phyloP scores from a whole-genome alignment of 2,888 invertebrate species.

The Myopa tessellatipennis region DNA sequence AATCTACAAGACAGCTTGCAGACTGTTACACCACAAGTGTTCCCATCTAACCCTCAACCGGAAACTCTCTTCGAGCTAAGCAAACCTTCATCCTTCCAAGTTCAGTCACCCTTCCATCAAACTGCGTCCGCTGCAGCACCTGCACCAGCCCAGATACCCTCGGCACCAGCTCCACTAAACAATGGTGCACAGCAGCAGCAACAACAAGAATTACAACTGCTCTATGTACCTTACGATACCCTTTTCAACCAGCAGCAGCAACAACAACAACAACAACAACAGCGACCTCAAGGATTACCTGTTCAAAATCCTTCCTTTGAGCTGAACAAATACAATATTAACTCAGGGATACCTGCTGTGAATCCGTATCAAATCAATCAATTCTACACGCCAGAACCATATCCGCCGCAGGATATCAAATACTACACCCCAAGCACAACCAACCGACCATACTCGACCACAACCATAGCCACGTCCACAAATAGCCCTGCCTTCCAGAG shows the following conservation, averaged over 20 bases:
- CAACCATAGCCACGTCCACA: conserved; percentile 62
- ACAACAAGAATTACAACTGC: conserved; percentile 78
- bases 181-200: conserved; percentile 41
- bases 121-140: conserved; percentile 31
- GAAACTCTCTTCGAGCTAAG: conserved; percentile 56
- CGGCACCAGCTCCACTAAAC: conserved; percentile 46
- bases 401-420: conserved; percentile 51
- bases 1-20: conserved; percentile 56
- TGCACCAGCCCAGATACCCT: conserved; percentile 36
- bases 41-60: conserved; percentile 55
- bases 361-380: conserved; percentile 69
- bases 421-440: conserved; percentile 60
- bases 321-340: conserved; percentile 60
- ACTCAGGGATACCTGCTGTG: conserved; percentile 60
- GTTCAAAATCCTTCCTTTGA: conserved; percentile 53
- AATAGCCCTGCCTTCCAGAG: conserved; percentile 60
- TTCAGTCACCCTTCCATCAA: conserved; percentile 47
- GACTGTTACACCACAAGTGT: conserved; percentile 59
- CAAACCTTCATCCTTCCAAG: conserved; percentile 53
- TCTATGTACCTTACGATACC: conserved; percentile 86
- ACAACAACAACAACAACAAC: conserved; percentile 49
- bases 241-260: conserved; percentile 70
- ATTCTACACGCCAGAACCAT: conserved; percentile 65
- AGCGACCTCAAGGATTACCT: conserved; percentile 49
- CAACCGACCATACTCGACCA: conserved; percentile 55